Evolutionary conservation across 2,797 vertebrate genomes (phyloP).

Genomic region (Ctenosaura bakeri): DNA sequence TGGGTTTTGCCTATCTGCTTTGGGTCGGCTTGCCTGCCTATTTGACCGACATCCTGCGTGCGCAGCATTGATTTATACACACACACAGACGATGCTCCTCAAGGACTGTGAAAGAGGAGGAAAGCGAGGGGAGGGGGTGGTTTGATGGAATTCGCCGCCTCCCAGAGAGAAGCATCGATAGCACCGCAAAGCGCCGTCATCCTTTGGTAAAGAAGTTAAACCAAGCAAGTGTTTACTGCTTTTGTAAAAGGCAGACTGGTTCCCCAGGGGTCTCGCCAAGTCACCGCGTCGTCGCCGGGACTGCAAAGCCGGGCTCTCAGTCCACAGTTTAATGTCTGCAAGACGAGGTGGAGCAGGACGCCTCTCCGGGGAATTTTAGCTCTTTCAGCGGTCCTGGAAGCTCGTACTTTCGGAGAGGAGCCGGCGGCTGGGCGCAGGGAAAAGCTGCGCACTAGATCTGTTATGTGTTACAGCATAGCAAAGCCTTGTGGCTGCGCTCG

Average conservation of each 20-base stretch:
- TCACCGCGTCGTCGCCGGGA: rapidly evolving
- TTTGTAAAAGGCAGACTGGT: background rate
- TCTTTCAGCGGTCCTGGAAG: background rate
- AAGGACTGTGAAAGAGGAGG: background rate
- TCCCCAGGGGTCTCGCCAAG: background rate
- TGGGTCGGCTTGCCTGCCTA: background rate
- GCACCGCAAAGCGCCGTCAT: too few species aligned
- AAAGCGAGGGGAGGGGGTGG: background rate
- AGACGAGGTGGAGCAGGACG: background rate
- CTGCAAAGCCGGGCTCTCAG: too few species aligned
- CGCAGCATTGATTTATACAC: background rate
- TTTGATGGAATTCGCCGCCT: background rate
- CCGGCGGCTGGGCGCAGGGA: too few species aligned
- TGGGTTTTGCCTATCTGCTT: background rate
- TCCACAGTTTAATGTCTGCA: background rate
- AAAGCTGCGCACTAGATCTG: too few species aligned
- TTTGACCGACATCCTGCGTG: background rate
- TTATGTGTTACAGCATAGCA: too few species aligned
- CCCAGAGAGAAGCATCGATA: too few species aligned
- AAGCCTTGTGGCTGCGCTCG: too few species aligned
- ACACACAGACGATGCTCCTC: too few species aligned
- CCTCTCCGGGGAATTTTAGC: background rate
- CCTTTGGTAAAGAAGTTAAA: constrained; percentile 9
- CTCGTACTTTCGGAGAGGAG: background rate
- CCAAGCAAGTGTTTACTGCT: background rate